Percentiles rank a stretch among this genome's conserved stretches.
Conservation (phyloP, 2,113 vertebrate species). For the Corythornis cristatus region DNA sequence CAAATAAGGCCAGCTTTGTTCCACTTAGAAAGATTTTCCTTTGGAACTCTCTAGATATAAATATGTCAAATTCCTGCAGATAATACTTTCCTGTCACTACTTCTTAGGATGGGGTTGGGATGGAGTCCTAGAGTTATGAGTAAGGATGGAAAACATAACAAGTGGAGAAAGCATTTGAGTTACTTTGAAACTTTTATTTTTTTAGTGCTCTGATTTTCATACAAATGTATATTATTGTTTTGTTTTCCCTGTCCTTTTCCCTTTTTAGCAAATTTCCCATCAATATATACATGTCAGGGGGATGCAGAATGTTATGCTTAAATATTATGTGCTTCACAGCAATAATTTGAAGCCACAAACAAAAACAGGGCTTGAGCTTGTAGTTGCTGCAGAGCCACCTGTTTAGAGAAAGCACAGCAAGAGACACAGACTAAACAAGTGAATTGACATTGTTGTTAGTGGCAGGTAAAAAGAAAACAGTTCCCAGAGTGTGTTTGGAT, state of each 20-base stretch:
- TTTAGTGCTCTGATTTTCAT: conserved; percentile 3
- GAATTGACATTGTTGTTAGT: neutral
- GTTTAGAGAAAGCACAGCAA: neutral
- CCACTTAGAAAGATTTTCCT: conserved; percentile 19
- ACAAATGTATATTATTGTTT: neutral
- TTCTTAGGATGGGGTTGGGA: conserved; percentile 26
- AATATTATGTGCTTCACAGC: neutral
- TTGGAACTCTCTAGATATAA: conserved; percentile 32
- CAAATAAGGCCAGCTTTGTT: conserved; percentile 30
- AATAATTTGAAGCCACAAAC: neutral
- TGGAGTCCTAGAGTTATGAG: conserved; percentile 39
- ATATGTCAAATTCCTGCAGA: conserved; percentile 57
- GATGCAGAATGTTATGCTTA: neutral
- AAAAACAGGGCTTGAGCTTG: neutral
- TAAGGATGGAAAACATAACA: conserved; percentile 60
- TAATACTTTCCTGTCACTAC: conserved; percentile 58
- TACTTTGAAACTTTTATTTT: neutral
- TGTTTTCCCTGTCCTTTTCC: neutral
- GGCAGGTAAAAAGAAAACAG: neutral
- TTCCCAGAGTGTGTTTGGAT: neutral
- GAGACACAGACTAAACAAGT: neutral
- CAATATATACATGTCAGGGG: neutral
- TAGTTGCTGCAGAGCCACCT: neutral
- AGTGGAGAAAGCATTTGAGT: neutral
- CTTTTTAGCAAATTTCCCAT: neutral